A percentile compares a stretch with the other conserved stretches of the same genome.
phyloP scores from a whole-genome alignment of 1,140 invertebrate species.

The Drosophila malerkotliana region DNA sequence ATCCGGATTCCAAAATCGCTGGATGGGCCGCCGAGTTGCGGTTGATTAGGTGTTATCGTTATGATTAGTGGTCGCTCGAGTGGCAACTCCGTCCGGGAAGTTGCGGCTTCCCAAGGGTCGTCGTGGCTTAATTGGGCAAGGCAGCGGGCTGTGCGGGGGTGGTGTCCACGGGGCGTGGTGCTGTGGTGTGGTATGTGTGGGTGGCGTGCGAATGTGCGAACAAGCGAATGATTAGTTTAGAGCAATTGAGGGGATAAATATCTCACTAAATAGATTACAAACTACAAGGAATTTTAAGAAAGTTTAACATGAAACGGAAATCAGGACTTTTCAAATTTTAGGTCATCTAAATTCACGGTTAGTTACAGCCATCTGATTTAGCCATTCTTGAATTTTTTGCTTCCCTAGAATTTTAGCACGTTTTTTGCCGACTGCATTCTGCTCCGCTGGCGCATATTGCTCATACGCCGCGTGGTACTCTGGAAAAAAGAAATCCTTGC shows the following conservation, averaged over 20 bases:
- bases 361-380: slow-evolving; percentile 17
- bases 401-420: slow-evolving; percentile 1
- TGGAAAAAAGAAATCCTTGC: slow-evolving; percentile 3
- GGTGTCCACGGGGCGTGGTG: background rate
- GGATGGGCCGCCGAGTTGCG: slow-evolving; percentile 52
- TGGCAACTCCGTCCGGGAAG: slow-evolving; percentile 42
- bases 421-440: background rate
- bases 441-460: slow-evolving; percentile 39
- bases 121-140: slow-evolving; percentile 4
- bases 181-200: slow-evolving; percentile 32
- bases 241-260: slow-evolving; percentile 42
- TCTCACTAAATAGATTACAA: slow-evolving; percentile 34
- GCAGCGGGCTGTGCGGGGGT: background rate
- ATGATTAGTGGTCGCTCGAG: slow-evolving; percentile 73
- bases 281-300: slow-evolving; percentile 1
- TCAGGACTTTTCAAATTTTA: background rate
- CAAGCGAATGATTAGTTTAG: slow-evolving; percentile 38
- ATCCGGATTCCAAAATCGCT: slow-evolving; percentile 18
- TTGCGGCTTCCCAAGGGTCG: slow-evolving; percentile 35
- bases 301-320: background rate
- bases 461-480: slow-evolving; percentile 59
- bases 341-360: slow-evolving; percentile 9
- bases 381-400: slow-evolving; percentile 5
- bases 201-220: slow-evolving; percentile 23
- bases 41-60: slow-evolving; percentile 80